These are phyloP conservation scores for Fratercula arctica DNA, from an alignment of 2,797 vertebrate genomes.

Conservation along the genomic window DNA sequence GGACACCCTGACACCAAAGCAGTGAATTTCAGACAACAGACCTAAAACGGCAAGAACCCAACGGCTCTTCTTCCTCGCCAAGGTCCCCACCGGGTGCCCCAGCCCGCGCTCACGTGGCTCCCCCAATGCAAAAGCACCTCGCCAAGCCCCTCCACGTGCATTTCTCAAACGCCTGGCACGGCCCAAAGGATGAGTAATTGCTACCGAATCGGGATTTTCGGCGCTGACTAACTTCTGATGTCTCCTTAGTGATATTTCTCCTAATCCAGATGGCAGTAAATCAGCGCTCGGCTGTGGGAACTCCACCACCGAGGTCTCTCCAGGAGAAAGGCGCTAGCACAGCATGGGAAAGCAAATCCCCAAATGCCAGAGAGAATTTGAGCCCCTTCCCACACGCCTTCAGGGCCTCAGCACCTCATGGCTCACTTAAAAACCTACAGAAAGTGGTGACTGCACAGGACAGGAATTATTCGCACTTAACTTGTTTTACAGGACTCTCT, in stretches of 20 bases:
- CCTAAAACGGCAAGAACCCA: background rate
- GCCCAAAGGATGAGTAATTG: slow-evolving; percentile 37
- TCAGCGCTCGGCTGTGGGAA: background rate
- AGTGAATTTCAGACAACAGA: background rate
- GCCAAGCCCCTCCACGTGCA: background rate
- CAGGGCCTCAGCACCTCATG: background rate
- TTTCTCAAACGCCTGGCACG: background rate
- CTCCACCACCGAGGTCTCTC: background rate
- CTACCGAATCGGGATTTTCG: background rate
- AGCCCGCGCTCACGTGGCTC: background rate
- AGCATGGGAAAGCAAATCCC: background rate
- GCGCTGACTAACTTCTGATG: slow-evolving; percentile 25
- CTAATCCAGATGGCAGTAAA: slow-evolving; percentile 30
- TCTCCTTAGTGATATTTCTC: slow-evolving; percentile 11
- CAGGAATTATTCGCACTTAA: background rate
- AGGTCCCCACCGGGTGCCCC: background rate
- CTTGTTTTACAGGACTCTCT: slow-evolving; percentile 18
- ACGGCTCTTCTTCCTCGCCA: rapidly evolving
- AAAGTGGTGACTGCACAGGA: background rate
- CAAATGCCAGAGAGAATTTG: background rate
- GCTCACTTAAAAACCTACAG: background rate
- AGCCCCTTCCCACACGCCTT: rapidly evolving
- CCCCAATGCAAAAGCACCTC: background rate
- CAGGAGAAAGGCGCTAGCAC: background rate
- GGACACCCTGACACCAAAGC: background rate